Conservation (phyloP, 2,888 invertebrate genomes). For the Nomada goodeniana region DNA sequence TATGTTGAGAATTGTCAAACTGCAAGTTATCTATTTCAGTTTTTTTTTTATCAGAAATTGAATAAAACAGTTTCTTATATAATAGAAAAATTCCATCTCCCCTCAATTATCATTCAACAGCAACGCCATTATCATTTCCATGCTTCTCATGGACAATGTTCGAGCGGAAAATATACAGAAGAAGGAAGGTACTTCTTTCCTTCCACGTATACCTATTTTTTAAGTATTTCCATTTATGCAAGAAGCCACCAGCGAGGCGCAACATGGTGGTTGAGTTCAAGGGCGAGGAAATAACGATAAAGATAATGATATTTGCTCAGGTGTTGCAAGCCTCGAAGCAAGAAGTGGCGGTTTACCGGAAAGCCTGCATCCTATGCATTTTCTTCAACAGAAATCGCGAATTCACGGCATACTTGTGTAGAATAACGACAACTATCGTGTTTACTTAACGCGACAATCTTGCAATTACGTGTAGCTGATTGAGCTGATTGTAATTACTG, state of each 20-base stretch:
- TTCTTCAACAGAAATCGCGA: constrained; percentile 31
- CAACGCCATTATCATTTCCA: no score
- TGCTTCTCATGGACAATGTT: no score
- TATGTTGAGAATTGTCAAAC: background rate
- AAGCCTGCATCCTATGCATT: constrained; percentile 42
- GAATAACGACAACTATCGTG: constrained; percentile 1
- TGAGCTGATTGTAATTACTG: background rate
- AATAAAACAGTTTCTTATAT: no score
- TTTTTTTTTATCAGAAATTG: no score
- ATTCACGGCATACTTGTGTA: background rate
- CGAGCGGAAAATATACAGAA: no score
- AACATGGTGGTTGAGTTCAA: constrained; percentile 45
- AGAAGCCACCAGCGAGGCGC: background rate
- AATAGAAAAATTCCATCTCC: no score
- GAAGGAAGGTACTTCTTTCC: background rate
- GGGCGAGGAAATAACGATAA: constrained; percentile 54
- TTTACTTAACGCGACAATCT: constrained; percentile 14
- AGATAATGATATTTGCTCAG: constrained; percentile 62
- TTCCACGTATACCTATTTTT: background rate
- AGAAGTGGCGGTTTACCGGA: constrained; percentile 35
- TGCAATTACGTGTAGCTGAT: background rate
- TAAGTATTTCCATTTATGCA: constrained; percentile 14
- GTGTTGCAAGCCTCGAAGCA: constrained; percentile 28
- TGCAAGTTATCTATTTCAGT: no score
- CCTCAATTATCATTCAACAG: no score